Evolutionary conservation across 2,888 invertebrate species (phyloP), one percentile per base, ranked within the genome.

Genomic region (Phragmatobia fuliginosa): DNA sequence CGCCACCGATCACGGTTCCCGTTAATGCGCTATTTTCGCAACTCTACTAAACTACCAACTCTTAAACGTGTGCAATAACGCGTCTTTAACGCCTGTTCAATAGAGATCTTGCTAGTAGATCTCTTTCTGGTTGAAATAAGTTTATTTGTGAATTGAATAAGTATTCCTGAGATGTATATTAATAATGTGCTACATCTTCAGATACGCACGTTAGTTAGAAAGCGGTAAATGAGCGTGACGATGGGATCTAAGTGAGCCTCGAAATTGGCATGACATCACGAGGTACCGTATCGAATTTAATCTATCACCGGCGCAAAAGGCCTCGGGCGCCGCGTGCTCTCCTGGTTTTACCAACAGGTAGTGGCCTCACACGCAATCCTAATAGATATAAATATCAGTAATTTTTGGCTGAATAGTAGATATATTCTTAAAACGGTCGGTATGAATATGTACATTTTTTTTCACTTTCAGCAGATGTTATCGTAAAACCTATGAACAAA

Each of bases 221-320:
- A 83, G 84, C 84, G 81, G 85, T 77, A 86, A 92, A 92, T 88
- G 86, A 91, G 91, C 93, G 92, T 93, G 93, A 92, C 92, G 92
- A 87, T 87, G 85, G 85, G 87, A 80, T 85, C 85, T 88, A 86
- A 83, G 86, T 87, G 86, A 87, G 84, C 79, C 85, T 88, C 88
- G 84, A 90, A 94, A 94, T 94, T 92, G 93, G 94, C 95, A 91
- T 94, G 93, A 94, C 94, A 94, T 91, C 92, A 92, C 89, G 94
- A 94, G 93, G 91, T 93, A 88, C 91, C 94, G 94, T 93, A 92
- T 91, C 95, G 90, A 93, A 95, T 94, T 93, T 93, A 94, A 95
- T 95, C 95, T 94, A 95, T 94, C 94, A 94, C 94, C 92, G 88
- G 75, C 78, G 78, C 83, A 79, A 72, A n/a, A 73, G 74, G 91